Conservation (phyloP, 1,140 invertebrate species). For the Lepidurus arcticus region DNA sequence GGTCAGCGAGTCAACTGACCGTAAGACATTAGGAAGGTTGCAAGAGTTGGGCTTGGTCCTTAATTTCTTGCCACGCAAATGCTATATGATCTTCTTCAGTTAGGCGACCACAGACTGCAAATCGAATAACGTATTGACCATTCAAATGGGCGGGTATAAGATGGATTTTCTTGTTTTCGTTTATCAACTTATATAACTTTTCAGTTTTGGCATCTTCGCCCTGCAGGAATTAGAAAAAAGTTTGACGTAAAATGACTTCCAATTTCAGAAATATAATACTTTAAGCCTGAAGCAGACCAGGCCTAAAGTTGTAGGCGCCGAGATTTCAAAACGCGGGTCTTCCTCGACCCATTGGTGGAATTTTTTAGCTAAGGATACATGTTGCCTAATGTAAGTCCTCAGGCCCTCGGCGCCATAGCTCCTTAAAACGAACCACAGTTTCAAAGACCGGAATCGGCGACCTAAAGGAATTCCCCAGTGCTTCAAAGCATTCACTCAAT, state of each 20-base stretch:
- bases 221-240: slow-evolving; percentile 61
- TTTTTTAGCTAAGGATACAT: slow-evolving; percentile 84
- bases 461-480: slow-evolving; percentile 98
- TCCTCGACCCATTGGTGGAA: slow-evolving; percentile 79
- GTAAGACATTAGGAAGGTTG: no score
- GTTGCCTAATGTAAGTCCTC: slow-evolving; percentile 85
- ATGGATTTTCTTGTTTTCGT: slow-evolving; percentile 91
- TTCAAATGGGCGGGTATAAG: slow-evolving; percentile 93
- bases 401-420: slow-evolving; percentile 89
- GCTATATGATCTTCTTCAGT: slow-evolving; percentile 77
- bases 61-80: slow-evolving; percentile 52
- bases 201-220: slow-evolving; percentile 88
- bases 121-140: slow-evolving; percentile 86
- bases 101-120: slow-evolving; percentile 89
- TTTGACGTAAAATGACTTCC: slow-evolving; percentile 60
- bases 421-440: slow-evolving; percentile 95
- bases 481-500: slow-evolving; percentile 43
- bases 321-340: slow-evolving; percentile 88
- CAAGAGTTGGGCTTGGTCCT: slow-evolving; percentile 41
- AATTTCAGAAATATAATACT: slow-evolving; percentile 51
- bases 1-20: no score
- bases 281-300: no score
- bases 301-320: slow-evolving; percentile 67
- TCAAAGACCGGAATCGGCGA: slow-evolving; percentile 79
- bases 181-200: slow-evolving; percentile 86